phyloP scores from a whole-genome alignment of 2,113 vertebrate genomes.

The Girardinichthys multiradiatus region DNA sequence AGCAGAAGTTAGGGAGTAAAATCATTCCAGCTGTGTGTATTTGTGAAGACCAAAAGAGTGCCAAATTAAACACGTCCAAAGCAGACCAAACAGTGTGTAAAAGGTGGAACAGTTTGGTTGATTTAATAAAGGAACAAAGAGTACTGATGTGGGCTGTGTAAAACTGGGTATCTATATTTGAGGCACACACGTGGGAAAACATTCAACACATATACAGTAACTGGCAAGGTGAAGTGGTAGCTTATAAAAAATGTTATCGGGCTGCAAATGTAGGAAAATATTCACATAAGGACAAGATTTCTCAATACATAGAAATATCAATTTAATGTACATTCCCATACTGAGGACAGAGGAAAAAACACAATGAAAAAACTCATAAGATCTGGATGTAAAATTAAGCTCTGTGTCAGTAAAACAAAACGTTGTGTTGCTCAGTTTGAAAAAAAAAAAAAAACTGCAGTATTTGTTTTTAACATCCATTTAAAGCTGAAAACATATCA shows the following conservation, averaged over 20 bases:
- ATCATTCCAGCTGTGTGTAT: slow-evolving; percentile 55
- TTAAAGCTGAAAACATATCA: not conserved
- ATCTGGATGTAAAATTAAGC: not conserved
- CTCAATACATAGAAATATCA: not conserved
- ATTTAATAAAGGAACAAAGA: slow-evolving; percentile 15
- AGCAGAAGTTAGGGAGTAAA: slow-evolving; percentile 26
- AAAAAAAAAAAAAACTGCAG: no score
- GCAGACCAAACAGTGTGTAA: slow-evolving; percentile 7
- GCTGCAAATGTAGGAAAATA: slow-evolving; percentile 41
- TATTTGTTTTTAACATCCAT: not conserved
- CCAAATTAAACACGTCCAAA: slow-evolving; percentile 43
- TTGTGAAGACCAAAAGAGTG: slow-evolving; percentile 40
- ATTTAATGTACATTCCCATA: not conserved
- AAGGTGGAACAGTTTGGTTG: not conserved
- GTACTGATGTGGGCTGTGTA: slow-evolving; percentile 24
- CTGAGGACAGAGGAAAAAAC: not conserved
- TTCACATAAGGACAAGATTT: slow-evolving; percentile 65
- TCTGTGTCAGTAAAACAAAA: no score
- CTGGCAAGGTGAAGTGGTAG: slow-evolving; percentile 60
- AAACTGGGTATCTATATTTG: slow-evolving; percentile 66
- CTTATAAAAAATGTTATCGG: slow-evolving; percentile 43
- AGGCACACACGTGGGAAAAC: slow-evolving; percentile 28
- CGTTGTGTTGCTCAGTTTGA: not conserved
- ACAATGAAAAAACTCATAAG: not conserved
- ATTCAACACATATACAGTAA: slow-evolving; percentile 66